Evolutionary conservation across 2,888 invertebrate species (phyloP).

Genomic region (Polyommatus iphigenia): DNA sequence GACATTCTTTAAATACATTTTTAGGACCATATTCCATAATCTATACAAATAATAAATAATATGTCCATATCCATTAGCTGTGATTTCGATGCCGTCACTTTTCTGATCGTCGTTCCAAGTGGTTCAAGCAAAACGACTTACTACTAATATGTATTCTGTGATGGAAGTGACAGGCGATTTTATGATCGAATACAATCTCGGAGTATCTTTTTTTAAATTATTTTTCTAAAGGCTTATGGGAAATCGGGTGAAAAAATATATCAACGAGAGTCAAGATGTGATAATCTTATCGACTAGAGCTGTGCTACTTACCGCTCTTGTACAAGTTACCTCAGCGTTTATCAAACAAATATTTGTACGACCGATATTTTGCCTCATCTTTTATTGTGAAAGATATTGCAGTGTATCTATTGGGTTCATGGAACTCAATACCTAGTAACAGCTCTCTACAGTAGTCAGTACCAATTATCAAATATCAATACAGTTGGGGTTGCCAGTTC

Average conservation of each 20-base stretch:
- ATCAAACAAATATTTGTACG: slow-evolving; percentile 68
- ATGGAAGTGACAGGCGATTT: not conserved
- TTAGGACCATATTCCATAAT: too few relatives aligned
- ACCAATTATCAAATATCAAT: not conserved
- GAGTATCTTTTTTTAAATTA: not conserved
- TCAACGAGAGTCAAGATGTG: slow-evolving; percentile 19
- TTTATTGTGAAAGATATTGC: slow-evolving; percentile 35
- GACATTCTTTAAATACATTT: too few relatives aligned
- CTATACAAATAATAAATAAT: too few relatives aligned
- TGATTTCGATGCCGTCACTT: too few relatives aligned
- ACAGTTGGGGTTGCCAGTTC: too few relatives aligned
- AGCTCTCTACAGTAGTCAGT: not conserved
- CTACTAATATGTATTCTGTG: too few relatives aligned
- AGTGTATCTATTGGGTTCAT: slow-evolving; percentile 41
- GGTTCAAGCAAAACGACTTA: too few relatives aligned
- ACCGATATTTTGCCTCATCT: slow-evolving; percentile 55
- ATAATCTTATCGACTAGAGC: slow-evolving; percentile 34
- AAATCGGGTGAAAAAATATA: slow-evolving; percentile 15
- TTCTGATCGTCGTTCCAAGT: too few relatives aligned
- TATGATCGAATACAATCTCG: not conserved
- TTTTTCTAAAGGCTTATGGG: not conserved
- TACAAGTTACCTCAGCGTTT: slow-evolving; percentile 51
- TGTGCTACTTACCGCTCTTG: slow-evolving; percentile 55
- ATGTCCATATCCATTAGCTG: too few relatives aligned
- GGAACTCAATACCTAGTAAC: slow-evolving; percentile 35